Base-by-base conservation (phyloP, 2,888 invertebrate species). In the Himalopsyche japonica region DNA sequence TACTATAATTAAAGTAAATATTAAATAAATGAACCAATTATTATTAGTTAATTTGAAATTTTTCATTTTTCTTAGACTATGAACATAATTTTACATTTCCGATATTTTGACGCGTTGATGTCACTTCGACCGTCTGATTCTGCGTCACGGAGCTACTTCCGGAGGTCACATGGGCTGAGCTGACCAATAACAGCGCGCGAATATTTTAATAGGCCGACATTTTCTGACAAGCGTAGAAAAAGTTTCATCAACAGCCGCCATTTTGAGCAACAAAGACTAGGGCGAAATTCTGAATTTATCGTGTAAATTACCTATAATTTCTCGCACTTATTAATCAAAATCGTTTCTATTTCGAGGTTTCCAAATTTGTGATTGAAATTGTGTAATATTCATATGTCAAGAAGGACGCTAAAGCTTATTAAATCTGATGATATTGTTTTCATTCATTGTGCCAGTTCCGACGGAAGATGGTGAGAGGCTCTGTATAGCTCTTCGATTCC, bases 171-270 rank as follows among this genome's bases (percentile, higher is more conserved):
- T 92, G 92, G 91, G 90, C 85, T 87, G 87, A 85, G 87, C 88
- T 87, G 88, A 88, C 93, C 92, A 93, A 93, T 93, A 90, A 90
- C 87, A 89, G 86, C 84, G 88, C 89, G 88, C 89, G 88, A 84
- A 89, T 89, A 89, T 89, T 90, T 90, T 89, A 91, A 89, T 91
- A 91, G 93, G 91, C 93, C 92, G 92, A 93, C 93, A 92, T 92
- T 92, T 95, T 95, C 95, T 96, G 96, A 96, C 96, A 96, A 96
- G 96, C 96, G 96, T 96, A 96, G 95, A 96, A 96, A 96, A 97
- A 96, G 95, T 96, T 96, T 96, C 96, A 96, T 96, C 96, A 96
- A 96, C 95, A 96, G 96, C 96, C 96, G 97, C 97, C 97, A 97
- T 97, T 95, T 97, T 97, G 96, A 94, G 94, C 94, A 94, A 94